Base-by-base conservation (phyloP, 2,888 invertebrate genomes). In the Drosophila prostipennis region DNA sequence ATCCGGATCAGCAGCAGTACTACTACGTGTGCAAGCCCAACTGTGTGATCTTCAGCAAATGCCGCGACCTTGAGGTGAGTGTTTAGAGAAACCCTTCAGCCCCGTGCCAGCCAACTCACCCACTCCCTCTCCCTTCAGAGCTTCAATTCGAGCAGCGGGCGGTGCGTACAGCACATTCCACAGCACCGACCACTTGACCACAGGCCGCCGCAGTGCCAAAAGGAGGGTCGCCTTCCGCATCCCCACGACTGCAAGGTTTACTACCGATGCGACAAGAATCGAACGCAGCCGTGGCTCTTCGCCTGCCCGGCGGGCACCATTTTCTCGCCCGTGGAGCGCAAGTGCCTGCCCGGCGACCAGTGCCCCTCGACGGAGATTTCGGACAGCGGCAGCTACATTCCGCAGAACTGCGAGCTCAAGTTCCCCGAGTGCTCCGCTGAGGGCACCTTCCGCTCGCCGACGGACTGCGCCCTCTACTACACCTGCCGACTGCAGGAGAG, bases 21-120 rank as follows among this genome's bases (percentile, higher is more conserved):
- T 93, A 93, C 65, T 92, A 92, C 58, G 90, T 93, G 3, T 93
- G 93, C 59, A 91, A 90, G 23, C 78, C 86, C 2, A 86, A 91
- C 60, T 91, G 89, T 40, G 90, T 91, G 0, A 90, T 93, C 36
- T 89, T 92, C 54, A 92, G 91, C 48, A 90, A 91, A 64, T 92
- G 92, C 58, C 89, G 89, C 23, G 80, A 79, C 29, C 75, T 87
- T 2, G 88, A 91, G 74, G 90, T 91, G 65, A 90, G 58, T 48
- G 23, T 0, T 2, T 5, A 2, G 11, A 1, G 19, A 34, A 0
- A 7, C 3, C 29, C 3, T 3, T 5, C 1, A 4, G 6, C 6
- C 7, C 6, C n/a, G 3, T n/a, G 1, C 7, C n/a, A 10, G 13
- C 1, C 32, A 13, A 2, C 23, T 0, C 13, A 19, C 10, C 13